A percentile compares a stretch with the other conserved stretches of the same genome.
phyloP scores from a whole-genome alignment of 2,113 vertebrate genomes.

The Pelecanus crispus region DNA sequence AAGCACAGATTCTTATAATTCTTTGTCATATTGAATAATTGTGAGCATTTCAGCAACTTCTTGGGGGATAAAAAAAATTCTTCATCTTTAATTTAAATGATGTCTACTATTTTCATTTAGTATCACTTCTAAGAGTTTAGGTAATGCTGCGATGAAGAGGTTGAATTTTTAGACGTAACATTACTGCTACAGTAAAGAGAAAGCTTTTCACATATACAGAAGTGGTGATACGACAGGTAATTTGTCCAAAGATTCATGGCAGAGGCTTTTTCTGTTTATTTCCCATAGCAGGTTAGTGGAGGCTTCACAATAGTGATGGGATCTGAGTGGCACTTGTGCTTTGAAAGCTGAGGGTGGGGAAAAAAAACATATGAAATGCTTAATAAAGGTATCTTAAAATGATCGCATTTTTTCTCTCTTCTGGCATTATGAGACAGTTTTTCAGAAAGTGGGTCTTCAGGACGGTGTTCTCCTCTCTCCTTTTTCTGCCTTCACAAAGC shows the following conservation, averaged over 20 bases:
- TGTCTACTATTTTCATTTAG: neutral
- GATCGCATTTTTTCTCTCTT: neutral
- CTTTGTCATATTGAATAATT: neutral
- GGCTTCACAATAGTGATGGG: neutral
- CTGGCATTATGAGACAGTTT: neutral
- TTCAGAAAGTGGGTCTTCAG: neutral
- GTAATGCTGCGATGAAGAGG: neutral
- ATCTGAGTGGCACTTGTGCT: neutral
- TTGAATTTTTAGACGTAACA: neutral
- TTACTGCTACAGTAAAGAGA: neutral
- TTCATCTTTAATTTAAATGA: neutral
- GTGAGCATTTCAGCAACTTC: neutral
- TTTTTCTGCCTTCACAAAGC: neutral
- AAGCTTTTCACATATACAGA: neutral
- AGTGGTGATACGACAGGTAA: neutral
- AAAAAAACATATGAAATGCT: rapidly evolving
- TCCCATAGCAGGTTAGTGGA: neutral
- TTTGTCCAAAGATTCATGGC: neutral
- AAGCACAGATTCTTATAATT: neutral
- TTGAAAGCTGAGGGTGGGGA: neutral
- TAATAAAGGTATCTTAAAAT: neutral
- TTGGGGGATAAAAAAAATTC: neutral
- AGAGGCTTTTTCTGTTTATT: neutral
- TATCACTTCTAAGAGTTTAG: neutral
- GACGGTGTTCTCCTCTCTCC: neutral